These are phyloP conservation scores for Helostoma temminkii DNA, from an alignment of 2,797 vertebrate species.

Conservation along the genomic window DNA sequence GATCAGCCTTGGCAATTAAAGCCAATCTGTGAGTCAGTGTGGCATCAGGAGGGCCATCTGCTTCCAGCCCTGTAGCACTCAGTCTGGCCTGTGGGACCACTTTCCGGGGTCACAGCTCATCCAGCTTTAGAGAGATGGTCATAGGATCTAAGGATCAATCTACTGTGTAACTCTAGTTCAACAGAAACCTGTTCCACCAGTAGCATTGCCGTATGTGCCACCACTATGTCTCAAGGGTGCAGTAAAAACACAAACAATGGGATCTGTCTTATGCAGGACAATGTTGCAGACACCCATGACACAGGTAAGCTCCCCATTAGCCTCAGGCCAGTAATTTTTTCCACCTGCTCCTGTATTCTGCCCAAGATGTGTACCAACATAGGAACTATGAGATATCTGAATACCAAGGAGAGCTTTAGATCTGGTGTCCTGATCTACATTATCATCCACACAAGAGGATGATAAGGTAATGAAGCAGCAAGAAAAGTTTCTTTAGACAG, in stretches of 20 bases:
- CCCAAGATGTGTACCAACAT: constrained; percentile 66
- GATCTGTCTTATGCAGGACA: constrained; percentile 66
- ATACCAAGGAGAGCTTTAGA: constrained; percentile 54
- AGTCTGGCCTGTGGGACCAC: constrained; percentile 76
- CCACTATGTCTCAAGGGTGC: constrained; percentile 47
- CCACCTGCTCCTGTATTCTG: constrained; percentile 64
- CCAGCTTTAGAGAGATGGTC: constrained; percentile 73
- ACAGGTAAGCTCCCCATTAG: constrained; percentile 70
- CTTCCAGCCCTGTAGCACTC: constrained; percentile 77
- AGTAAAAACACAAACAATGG: constrained; percentile 65
- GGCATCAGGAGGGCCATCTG: constrained; percentile 84
- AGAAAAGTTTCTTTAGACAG: constrained; percentile 33
- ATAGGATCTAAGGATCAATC: constrained; percentile 77
- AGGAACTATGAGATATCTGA: constrained; percentile 59
- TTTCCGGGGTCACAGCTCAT: constrained; percentile 78
- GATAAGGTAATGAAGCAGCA: constrained; percentile 63
- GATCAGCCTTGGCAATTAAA: constrained; percentile 83
- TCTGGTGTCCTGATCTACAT: constrained; percentile 54
- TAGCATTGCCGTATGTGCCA: constrained; percentile 17
- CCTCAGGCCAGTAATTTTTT: constrained; percentile 73
- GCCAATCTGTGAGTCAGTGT: constrained; percentile 81
- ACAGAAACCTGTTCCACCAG: constrained; percentile 53
- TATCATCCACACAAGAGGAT: constrained; percentile 41
- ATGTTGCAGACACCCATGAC: constrained; percentile 66
- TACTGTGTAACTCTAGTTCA: constrained; percentile 68